phyloP scores from a whole-genome alignment of 2,888 invertebrate species.

The Lucinisca nassula region DNA sequence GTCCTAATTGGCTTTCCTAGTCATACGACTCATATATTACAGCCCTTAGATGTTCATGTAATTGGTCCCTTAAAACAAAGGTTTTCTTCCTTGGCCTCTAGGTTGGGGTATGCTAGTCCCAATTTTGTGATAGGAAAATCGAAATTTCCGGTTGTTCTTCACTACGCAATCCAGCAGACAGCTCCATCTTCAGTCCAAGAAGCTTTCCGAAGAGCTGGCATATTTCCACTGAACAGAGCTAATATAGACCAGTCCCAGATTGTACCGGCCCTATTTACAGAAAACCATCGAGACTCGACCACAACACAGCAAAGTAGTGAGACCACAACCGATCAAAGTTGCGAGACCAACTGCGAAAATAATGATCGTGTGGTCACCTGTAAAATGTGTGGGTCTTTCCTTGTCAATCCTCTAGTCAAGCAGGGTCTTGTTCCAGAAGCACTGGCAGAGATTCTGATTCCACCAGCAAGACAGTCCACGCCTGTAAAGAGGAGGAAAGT shows the following conservation, averaged over 20 bases:
- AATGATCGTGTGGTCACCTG: background rate
- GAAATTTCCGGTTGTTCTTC: slow-evolving; percentile 28
- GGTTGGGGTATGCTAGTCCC: slow-evolving; percentile 7
- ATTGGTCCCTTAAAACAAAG: slow-evolving; percentile 11
- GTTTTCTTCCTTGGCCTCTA: slow-evolving; percentile 1
- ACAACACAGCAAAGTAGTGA: too few species aligned
- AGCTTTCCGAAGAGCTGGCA: slow-evolving; percentile 16
- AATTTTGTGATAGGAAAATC: slow-evolving; percentile 11
- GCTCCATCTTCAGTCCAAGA: slow-evolving; percentile 8
- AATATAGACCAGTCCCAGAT: slow-evolving; percentile 22
- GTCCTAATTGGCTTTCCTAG: slow-evolving; percentile 19
- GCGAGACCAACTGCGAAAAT: slow-evolving; percentile 8
- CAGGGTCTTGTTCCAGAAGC: background rate
- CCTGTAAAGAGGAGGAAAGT: background rate
- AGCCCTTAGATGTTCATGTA: slow-evolving; percentile 32
- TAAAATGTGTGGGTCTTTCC: background rate
- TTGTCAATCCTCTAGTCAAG: slow-evolving; percentile 21
- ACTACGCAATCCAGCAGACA: slow-evolving; percentile 27
- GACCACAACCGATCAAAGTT: too few species aligned
- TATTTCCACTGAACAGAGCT: slow-evolving; percentile 5
- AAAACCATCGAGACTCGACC: too few species aligned
- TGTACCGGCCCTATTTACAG: background rate
- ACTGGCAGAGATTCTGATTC: background rate
- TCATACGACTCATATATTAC: slow-evolving; percentile 36
- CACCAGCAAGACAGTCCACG: slow-evolving; percentile 5